These are phyloP conservation scores for Chrysoperla carnea DNA, from an alignment of 1,140 invertebrate genomes.

Conservation along the genomic window DNA sequence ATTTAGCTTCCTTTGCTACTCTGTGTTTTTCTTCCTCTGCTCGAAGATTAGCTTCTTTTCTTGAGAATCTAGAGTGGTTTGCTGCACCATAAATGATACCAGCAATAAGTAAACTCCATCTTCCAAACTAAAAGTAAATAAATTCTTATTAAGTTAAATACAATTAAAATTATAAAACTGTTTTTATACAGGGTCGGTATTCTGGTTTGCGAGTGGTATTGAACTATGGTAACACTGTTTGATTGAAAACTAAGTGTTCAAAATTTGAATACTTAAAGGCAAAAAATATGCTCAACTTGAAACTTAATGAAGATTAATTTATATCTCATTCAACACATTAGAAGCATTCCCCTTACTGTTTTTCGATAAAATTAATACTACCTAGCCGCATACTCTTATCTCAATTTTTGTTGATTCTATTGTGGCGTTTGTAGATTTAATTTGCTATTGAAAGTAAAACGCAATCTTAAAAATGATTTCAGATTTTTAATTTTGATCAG, in stretches of 20 bases:
- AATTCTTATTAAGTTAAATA: neutral
- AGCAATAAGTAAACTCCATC: constrained; percentile 48
- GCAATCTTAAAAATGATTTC: no score
- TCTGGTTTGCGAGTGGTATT: neutral
- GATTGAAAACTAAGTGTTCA: no score
- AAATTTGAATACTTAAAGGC: no score
- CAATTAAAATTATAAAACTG: neutral
- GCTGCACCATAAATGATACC: constrained; percentile 52
- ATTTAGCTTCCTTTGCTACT: constrained; percentile 43
- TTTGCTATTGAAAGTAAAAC: neutral
- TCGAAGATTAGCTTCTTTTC: constrained; percentile 40
- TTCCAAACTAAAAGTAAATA: constrained; percentile 35
- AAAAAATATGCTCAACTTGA: no score
- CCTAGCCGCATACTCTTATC: no score
- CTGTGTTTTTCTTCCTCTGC: constrained; percentile 47
- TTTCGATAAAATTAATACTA: no score
- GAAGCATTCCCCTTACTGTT: no score
- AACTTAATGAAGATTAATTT: no score
- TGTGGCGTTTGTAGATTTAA: neutral
- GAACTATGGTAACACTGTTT: no score
- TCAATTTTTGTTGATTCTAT: neutral
- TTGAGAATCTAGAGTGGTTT: constrained; percentile 45
- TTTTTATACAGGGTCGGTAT: neutral
- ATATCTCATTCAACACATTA: no score
- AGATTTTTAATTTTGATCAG: no score